phyloP scores from a whole-genome alignment of 2,888 invertebrate genomes.

The Pherbina coryleti region DNA sequence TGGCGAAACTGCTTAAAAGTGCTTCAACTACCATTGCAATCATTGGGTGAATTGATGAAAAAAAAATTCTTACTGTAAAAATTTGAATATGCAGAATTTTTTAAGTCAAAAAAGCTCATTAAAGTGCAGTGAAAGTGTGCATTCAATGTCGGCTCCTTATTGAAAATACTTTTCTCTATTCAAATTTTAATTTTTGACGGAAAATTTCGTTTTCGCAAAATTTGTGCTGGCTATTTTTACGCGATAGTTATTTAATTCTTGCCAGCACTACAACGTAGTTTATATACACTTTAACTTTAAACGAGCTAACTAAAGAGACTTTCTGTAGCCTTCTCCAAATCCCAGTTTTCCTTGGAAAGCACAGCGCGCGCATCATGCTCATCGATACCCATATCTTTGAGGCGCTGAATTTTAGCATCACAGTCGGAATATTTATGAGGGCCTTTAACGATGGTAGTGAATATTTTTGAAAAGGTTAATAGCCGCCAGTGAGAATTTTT shows the following conservation, averaged over 20 bases:
- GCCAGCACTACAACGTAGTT: conserved; percentile 26
- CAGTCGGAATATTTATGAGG: conserved; percentile 83
- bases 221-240: conserved; percentile 11
- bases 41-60: conserved; percentile 7
- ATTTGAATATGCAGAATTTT: conserved; percentile 4
- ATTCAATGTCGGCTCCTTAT: background rate
- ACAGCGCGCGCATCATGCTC: conserved; percentile 91
- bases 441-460: conserved; percentile 69
- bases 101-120: conserved; percentile 10
- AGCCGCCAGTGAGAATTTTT: background rate
- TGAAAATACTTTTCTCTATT: conserved; percentile 25
- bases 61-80: background rate
- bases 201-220: conserved; percentile 20
- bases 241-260: background rate
- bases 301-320: conserved; percentile 82
- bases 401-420: conserved; percentile 87
- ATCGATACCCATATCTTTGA: conserved; percentile 95
- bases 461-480: background rate
- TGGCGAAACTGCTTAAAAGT: background rate
- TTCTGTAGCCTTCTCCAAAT: conserved; percentile 92
- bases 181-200: conserved; percentile 19
- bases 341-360: conserved; percentile 93
- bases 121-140: conserved; percentile 7
- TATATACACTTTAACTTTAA: conserved; percentile 25
- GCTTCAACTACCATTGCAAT: conserved; percentile 12